Evolutionary conservation across 2,888 invertebrate genomes (phyloP).

Genomic region (Amblyjoppa proteus): DNA sequence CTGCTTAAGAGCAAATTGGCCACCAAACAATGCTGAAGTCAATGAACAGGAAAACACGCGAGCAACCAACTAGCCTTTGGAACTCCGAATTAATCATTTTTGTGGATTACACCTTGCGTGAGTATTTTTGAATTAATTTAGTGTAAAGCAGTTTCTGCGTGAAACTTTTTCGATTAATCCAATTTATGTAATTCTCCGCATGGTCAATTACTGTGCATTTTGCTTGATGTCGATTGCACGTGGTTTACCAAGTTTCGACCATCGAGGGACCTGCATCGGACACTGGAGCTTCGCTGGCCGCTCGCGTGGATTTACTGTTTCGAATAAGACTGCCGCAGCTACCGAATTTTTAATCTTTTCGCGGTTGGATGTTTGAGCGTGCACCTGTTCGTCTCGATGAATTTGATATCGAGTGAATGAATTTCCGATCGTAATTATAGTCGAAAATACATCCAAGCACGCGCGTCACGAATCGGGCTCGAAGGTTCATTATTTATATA

Average conservation of each 20-base stretch:
- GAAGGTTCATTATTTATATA: neutral
- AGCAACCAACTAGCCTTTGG: neutral
- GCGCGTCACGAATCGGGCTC: neutral
- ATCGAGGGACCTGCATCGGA: neutral
- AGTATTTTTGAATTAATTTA: neutral
- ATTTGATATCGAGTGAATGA: constrained; percentile 39
- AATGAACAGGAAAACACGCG: neutral
- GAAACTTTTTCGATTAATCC: neutral
- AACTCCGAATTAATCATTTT: neutral
- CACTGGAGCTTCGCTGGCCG: neutral
- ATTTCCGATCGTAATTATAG: constrained; percentile 59
- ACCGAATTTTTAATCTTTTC: constrained; percentile 40
- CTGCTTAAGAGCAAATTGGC: neutral
- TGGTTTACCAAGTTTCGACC: neutral
- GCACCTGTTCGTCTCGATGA: constrained; percentile 45
- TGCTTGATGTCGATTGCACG: neutral
- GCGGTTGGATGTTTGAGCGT: constrained; percentile 15
- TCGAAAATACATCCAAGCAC: constrained; percentile 5
- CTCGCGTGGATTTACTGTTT: neutral
- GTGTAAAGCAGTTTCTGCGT: neutral
- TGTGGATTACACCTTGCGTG: neutral
- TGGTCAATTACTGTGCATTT: neutral
- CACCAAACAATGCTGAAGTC: neutral
- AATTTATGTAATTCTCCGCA: neutral
- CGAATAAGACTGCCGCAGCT: neutral